A percentile compares a stretch with the other conserved stretches of the same genome.
These are phyloP conservation scores for Euglossa dilemma DNA, from an alignment of 1,140 invertebrate genomes.

Conservation along the genomic window DNA sequence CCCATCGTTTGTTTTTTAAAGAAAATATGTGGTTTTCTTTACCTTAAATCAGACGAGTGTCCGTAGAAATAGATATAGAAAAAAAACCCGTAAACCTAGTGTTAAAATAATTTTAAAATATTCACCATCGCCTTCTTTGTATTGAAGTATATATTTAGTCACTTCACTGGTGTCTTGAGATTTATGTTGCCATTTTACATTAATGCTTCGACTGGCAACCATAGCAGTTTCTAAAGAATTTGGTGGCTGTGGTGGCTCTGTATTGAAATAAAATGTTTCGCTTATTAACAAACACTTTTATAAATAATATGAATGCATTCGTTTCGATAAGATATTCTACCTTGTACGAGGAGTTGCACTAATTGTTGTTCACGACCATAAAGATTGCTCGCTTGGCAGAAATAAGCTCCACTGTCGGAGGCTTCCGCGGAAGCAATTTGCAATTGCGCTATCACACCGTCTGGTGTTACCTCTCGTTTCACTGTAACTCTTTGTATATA, in stretches of 20 bases:
- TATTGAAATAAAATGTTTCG: constrained; percentile 14
- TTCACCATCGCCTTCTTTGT: constrained; percentile 85
- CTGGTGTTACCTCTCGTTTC: constrained; percentile 87
- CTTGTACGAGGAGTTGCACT: constrained; percentile 91
- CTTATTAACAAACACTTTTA: neutral
- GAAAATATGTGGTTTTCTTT: too few species aligned
- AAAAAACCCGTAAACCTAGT: too few species aligned
- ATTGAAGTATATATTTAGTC: constrained; percentile 89
- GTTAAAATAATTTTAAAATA: neutral
- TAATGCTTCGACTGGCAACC: constrained; percentile 87
- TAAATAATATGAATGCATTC: neutral
- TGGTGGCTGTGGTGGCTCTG: constrained; percentile 89
- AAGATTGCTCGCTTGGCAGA: constrained; percentile 91
- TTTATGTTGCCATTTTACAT: constrained; percentile 90
- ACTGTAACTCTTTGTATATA: constrained; percentile 84
- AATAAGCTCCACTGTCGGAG: constrained; percentile 90
- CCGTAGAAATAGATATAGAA: too few species aligned
- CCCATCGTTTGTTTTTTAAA: too few species aligned
- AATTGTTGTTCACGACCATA: constrained; percentile 92
- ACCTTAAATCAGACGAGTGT: too few species aligned
- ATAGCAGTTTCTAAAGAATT: constrained; percentile 87
- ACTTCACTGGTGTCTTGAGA: constrained; percentile 87
- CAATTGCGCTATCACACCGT: constrained; percentile 88
- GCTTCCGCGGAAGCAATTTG: constrained; percentile 88
- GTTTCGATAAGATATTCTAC: constrained; percentile 74